Conservation (phyloP, 2,797 vertebrate genomes). For the Chloroceryle inda region DNA sequence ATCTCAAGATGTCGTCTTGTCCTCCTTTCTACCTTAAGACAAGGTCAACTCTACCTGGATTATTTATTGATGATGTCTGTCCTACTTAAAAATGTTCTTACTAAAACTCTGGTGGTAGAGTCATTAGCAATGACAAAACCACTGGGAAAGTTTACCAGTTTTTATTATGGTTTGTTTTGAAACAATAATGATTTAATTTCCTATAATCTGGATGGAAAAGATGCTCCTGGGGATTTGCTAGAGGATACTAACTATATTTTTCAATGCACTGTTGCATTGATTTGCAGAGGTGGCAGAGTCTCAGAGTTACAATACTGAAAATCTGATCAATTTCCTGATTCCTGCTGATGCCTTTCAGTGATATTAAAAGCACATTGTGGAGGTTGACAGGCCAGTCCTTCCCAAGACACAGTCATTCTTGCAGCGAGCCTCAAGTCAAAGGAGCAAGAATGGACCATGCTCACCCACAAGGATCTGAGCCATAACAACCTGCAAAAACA, state of each 20-base stretch:
- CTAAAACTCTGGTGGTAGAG: background rate
- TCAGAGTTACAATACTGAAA: constrained; percentile 26
- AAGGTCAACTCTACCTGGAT: background rate
- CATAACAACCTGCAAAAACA: background rate
- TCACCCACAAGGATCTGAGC: background rate
- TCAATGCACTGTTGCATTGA: background rate
- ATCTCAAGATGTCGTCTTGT: background rate
- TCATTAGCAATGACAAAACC: background rate
- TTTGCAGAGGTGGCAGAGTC: constrained; percentile 1
- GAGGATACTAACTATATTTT: constrained; percentile 29
- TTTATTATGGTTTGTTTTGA: constrained; percentile 25
- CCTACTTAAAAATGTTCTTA: background rate
- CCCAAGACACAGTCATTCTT: background rate
- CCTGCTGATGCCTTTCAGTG: background rate
- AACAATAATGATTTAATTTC: constrained; percentile 3
- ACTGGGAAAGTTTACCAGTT: background rate
- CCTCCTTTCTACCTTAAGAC: background rate
- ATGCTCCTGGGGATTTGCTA: background rate
- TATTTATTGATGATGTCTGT: background rate
- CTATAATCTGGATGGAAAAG: background rate
- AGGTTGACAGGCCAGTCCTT: background rate
- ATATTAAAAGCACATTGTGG: background rate
- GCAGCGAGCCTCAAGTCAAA: background rate
- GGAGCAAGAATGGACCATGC: background rate
- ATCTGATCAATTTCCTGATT: constrained; percentile 6